Evolutionary conservation across 2,797 vertebrate genomes (phyloP).

Genomic region (Artibeus jamaicensis): DNA sequence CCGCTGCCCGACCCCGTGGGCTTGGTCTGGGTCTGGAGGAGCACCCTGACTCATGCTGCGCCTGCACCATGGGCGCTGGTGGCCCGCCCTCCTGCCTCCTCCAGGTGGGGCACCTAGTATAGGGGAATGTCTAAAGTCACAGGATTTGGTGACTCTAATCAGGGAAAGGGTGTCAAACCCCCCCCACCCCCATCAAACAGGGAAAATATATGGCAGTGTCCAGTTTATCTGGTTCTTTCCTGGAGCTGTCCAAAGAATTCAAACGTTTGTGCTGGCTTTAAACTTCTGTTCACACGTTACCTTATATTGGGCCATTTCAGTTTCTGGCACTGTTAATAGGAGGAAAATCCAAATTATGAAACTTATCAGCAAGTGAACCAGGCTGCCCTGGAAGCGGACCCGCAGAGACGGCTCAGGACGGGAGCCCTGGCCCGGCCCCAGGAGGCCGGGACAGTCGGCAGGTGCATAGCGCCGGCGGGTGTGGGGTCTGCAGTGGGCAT

Average conservation of each 20-base stretch:
- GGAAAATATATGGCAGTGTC: background rate
- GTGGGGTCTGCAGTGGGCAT: background rate
- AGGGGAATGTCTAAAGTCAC: background rate
- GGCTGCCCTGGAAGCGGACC: background rate
- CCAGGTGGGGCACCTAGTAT: background rate
- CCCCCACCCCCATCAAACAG: background rate
- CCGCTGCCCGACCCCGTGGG: background rate
- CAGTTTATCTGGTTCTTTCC: conserved; percentile 49
- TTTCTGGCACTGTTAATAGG: conserved; percentile 42
- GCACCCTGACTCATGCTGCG: background rate
- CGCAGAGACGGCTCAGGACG: background rate
- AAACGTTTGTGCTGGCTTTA: conserved; percentile 51
- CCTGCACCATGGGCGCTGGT: background rate
- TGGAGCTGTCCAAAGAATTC: conserved; percentile 55
- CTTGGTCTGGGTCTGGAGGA: background rate
- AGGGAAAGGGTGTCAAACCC: background rate
- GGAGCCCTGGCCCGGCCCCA: background rate
- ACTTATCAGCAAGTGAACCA: background rate
- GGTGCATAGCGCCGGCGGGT: background rate
- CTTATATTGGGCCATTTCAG: conserved; percentile 55
- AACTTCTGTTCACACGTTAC: conserved; percentile 46
- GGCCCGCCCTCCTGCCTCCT: background rate
- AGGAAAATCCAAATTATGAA: conserved; percentile 14
- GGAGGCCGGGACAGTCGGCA: background rate
- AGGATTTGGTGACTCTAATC: background rate